Conservation (phyloP, 2,797 vertebrate species). For the Epinephelus coioides region DNA sequence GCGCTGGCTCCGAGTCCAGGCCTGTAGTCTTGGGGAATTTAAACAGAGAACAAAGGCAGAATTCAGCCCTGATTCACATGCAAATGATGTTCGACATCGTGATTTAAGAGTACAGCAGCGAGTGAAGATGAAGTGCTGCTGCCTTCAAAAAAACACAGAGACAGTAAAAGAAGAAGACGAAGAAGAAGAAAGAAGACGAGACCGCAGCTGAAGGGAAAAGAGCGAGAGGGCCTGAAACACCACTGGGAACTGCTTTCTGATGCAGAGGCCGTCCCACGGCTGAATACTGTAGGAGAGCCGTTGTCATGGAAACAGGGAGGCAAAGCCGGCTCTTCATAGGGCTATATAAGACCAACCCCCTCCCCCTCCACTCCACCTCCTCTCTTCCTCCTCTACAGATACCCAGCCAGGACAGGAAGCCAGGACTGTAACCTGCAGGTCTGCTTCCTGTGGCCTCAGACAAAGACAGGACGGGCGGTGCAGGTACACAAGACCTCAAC, state of each 20-base stretch:
- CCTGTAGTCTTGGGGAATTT: constrained; percentile 22
- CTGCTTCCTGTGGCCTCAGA: constrained; percentile 56
- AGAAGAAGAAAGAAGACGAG: constrained; percentile 11
- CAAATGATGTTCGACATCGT: constrained; percentile 26
- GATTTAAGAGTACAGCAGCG: constrained; percentile 28
- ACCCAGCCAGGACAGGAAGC: constrained; percentile 64
- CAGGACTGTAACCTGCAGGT: constrained; percentile 36
- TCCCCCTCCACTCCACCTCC: neutral
- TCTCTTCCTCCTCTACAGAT: constrained; percentile 38
- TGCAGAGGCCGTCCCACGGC: constrained; percentile 80
- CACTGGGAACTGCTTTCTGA: constrained; percentile 80
- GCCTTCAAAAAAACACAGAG: constrained; percentile 31
- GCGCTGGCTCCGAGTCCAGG: constrained; percentile 15
- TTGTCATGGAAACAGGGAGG: constrained; percentile 83
- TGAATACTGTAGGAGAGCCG: constrained; percentile 77
- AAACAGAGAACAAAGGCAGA: constrained; percentile 36
- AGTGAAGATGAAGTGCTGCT: constrained; percentile 38
- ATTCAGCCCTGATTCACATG: constrained; percentile 57
- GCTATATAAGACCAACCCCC: constrained; percentile 41
- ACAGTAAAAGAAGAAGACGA: constrained; percentile 39
- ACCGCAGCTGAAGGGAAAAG: constrained; percentile 36
- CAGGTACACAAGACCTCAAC: constrained; percentile 37
- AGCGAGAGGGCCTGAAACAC: constrained; percentile 53
- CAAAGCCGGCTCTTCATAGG: constrained; percentile 65
- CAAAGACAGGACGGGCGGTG: constrained; percentile 74